phyloP scores from a whole-genome alignment of 2,888 invertebrate genomes.

The Anticlea derivata region DNA sequence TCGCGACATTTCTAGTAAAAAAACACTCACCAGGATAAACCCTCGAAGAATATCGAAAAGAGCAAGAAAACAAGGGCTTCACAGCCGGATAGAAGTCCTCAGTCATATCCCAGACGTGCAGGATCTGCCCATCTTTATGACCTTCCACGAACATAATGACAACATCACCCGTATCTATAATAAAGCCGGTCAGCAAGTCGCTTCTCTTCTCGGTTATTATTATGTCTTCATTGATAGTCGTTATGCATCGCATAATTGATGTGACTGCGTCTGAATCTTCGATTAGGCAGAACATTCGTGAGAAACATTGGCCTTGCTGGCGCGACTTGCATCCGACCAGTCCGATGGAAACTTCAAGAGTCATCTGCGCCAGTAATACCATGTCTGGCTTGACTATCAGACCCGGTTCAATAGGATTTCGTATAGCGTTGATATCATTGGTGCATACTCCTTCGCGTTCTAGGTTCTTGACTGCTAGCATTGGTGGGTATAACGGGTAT shows the following conservation, averaged over 20 bases:
- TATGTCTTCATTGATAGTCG: conserved; percentile 54
- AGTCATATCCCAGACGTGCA: conserved; percentile 62
- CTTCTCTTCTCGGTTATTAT: conserved; percentile 32
- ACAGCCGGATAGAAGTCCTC: conserved; percentile 55
- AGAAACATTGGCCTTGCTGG: conserved; percentile 45
- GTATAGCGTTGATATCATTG: conserved; percentile 66
- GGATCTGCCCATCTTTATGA: conserved; percentile 58
- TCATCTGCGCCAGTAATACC: conserved; percentile 68
- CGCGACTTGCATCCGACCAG: conserved; percentile 63
- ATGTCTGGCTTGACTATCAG: conserved; percentile 52
- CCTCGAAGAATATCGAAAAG: conserved; percentile 54
- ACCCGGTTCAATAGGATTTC: conserved; percentile 42
- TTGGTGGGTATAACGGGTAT: conserved; percentile 62
- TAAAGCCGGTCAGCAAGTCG: conserved; percentile 64
- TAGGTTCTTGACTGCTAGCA: conserved; percentile 32
- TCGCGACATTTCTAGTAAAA: too few species aligned
- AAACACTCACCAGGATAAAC: conserved; percentile 66
- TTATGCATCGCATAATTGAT: conserved; percentile 48
- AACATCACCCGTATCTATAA: conserved; percentile 59
- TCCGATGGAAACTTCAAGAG: conserved; percentile 65
- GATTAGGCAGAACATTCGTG: conserved; percentile 60
- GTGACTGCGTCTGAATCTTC: conserved; percentile 44
- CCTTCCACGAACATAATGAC: conserved; percentile 67
- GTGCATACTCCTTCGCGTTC: conserved; percentile 60
- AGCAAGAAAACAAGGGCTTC: conserved; percentile 60